phyloP scores from a whole-genome alignment of 1,140 invertebrate species.

The Heliconius himera region DNA sequence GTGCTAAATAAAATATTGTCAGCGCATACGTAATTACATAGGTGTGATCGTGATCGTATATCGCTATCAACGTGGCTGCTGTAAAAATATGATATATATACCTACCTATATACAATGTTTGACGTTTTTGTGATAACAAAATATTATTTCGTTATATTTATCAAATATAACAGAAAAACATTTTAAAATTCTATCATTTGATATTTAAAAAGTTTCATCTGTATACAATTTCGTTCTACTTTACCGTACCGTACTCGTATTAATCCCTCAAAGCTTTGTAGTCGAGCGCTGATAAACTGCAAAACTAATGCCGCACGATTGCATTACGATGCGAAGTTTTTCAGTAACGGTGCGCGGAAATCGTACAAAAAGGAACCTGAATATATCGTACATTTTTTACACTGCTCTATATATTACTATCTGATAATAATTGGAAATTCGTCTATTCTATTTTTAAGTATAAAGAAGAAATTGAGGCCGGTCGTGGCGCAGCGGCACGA shows the following conservation, averaged over 20 bases:
- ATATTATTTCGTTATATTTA: not conserved
- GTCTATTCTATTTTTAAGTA: not conserved
- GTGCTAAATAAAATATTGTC: conserved; percentile 33
- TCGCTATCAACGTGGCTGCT: not conserved
- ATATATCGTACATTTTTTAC: conserved; percentile 66
- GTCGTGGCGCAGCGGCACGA: too few species aligned
- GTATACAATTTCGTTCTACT: conserved; percentile 48
- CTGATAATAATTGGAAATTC: conserved; percentile 63
- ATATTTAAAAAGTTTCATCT: not conserved
- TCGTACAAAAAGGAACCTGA: conserved; percentile 66
- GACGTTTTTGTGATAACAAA: not conserved
- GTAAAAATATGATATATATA: not conserved
- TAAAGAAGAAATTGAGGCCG: too few species aligned
- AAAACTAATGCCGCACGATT: conserved; percentile 75
- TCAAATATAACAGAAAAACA: not conserved
- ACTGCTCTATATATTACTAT: conserved; percentile 16
- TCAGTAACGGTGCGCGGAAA: conserved; percentile 68
- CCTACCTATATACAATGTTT: not conserved
- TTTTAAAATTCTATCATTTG: not conserved
- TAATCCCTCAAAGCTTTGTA: conserved; percentile 76
- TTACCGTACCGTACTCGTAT: conserved; percentile 48
- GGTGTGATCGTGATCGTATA: conserved; percentile 7
- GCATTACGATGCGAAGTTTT: conserved; percentile 80
- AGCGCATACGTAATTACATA: conserved; percentile 21
- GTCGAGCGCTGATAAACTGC: conserved; percentile 69